A percentile compares a stretch with the other conserved stretches of the same genome.
Evolutionary conservation across 2,113 vertebrate genomes (phyloP).

Genomic region (Psilopsiagon aymara): DNA sequence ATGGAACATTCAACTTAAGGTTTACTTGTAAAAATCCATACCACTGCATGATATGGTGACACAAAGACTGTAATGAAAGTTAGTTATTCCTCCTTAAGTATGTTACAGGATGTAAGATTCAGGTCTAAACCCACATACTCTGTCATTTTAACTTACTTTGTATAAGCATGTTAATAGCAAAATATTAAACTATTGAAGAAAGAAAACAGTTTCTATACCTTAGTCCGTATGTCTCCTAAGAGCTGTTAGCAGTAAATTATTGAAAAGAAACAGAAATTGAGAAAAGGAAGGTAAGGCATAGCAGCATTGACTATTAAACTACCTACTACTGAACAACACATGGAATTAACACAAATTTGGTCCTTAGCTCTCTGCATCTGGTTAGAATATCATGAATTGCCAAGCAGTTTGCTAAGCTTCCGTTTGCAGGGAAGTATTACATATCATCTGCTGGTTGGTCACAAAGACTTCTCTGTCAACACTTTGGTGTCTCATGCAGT

Average conservation of each 20-base stretch:
- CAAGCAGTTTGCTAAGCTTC: background rate
- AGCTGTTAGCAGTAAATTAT: constrained; percentile 95
- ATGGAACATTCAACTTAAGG: background rate
- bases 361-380: background rate
- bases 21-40: background rate
- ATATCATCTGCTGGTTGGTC: background rate
- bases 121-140: background rate
- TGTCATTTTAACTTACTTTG: background rate
- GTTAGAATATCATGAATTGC: background rate
- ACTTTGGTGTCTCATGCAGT: background rate
- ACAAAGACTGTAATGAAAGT: background rate
- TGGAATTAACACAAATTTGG: background rate
- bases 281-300: constrained; percentile 67
- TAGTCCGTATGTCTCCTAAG: constrained; percentile 98
- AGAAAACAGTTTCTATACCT: constrained; percentile 88
- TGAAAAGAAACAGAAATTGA: constrained; percentile 80
- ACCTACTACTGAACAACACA: background rate
- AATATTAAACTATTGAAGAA: constrained; percentile 59
- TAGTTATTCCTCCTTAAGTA: background rate
- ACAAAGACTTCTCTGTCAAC: background rate
- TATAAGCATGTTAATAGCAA: constrained; percentile 39
- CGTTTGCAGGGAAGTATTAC: background rate
- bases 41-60: background rate
- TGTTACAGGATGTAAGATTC: background rate
- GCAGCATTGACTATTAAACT: constrained; percentile 21